These are phyloP conservation scores for Pollicipes pollicipes DNA, from an alignment of 1,140 invertebrate genomes.

Conservation along the genomic window DNA sequence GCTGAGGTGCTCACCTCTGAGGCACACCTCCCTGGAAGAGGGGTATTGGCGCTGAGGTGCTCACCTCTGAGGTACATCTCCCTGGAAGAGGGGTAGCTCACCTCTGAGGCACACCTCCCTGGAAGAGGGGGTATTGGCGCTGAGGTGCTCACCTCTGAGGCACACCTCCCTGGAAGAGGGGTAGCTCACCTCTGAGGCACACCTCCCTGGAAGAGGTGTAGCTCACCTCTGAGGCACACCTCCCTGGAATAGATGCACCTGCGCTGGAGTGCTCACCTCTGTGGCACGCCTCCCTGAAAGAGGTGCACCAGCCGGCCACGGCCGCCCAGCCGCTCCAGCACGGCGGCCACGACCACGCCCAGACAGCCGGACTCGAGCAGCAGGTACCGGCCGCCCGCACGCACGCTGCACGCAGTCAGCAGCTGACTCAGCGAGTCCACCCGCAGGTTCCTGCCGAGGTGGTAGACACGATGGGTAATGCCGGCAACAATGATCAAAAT, in stretches of 20 bases:
- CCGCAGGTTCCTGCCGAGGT: conserved; percentile 37
- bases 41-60: conserved; percentile 17
- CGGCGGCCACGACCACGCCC: conserved; percentile 60
- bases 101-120: too few species aligned
- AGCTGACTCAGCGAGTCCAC: conserved; percentile 75
- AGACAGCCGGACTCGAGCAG: conserved; percentile 71
- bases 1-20: too few species aligned
- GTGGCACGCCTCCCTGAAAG: conserved; percentile 55
- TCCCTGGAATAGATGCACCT: conserved; percentile 8
- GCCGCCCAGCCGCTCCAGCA: conserved; percentile 44
- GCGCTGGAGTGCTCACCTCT: conserved; percentile 35
- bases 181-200: conserved; percentile 14
- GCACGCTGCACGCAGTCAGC: conserved; percentile 57
- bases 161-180: conserved; percentile 12
- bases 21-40: conserved; percentile 11
- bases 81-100: conserved; percentile 57
- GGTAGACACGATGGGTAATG: too few species aligned
- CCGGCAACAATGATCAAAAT: too few species aligned
- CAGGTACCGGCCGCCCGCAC: conserved; percentile 53
- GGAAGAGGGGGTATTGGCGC: too few species aligned
- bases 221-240: conserved; percentile 14
- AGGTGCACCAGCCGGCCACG: conserved; percentile 51
- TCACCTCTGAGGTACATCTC: conserved; percentile 54
- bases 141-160: too few species aligned
- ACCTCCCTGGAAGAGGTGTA: conserved; percentile 14